These are phyloP conservation scores for Scyliorhinus canicula DNA, from an alignment of 2,797 vertebrate species.

Conservation along the genomic window DNA sequence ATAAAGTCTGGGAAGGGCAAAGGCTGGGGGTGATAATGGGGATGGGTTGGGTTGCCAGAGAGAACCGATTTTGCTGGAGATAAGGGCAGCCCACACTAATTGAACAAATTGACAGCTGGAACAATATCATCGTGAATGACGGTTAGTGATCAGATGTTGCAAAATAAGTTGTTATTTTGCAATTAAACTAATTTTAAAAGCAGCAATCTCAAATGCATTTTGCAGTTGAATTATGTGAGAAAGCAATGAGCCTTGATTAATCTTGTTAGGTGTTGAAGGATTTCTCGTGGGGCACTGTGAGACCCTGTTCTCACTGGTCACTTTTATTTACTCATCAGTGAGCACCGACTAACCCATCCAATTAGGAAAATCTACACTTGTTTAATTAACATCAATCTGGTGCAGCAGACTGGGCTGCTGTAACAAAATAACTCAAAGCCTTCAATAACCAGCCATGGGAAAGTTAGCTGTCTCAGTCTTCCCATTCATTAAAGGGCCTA, in stretches of 20 bases:
- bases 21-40: not conserved
- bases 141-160: not conserved
- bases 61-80: not conserved
- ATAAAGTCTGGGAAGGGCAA: not conserved
- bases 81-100: not conserved
- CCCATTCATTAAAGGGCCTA: not conserved
- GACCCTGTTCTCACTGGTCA: not conserved
- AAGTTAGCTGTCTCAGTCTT: not conserved
- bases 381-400: conserved; percentile 13
- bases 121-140: not conserved
- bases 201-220: not conserved
- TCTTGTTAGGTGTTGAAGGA: not conserved
- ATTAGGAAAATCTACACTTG: not conserved
- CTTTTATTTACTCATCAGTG: not conserved
- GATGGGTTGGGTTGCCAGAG: not conserved
- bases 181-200: conserved; percentile 26
- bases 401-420: not conserved
- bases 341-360: not conserved
- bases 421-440: not conserved
- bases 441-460: not conserved
- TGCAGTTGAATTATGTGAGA: not conserved
- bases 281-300: not conserved
- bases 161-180: not conserved
- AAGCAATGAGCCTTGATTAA: not conserved
- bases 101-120: not conserved